These are phyloP conservation scores for Dicerorhinus sumatrensis DNA, from an alignment of 2,113 vertebrate species.

Conservation along the genomic window DNA sequence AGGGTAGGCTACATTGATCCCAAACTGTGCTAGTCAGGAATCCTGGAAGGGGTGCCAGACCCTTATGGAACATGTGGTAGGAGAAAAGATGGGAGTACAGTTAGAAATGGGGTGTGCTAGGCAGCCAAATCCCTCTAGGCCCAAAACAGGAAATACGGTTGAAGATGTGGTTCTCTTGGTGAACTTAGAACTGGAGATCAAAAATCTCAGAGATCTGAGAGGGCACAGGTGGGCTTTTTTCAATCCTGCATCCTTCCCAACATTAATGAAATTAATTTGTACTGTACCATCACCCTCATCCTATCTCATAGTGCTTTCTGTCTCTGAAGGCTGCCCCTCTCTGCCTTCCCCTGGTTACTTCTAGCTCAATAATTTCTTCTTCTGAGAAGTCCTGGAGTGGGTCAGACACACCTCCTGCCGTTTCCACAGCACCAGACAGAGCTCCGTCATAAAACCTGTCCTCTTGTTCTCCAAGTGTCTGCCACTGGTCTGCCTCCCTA, in stretches of 20 bases:
- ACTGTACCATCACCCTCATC: background rate
- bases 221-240: background rate
- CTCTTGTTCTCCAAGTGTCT: background rate
- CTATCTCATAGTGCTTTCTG: background rate
- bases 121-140: background rate
- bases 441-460: background rate
- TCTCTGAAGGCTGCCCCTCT: background rate
- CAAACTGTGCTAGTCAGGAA: constrained; percentile 1
- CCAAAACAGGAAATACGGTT: background rate
- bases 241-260: background rate
- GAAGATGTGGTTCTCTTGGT: background rate
- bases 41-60: background rate
- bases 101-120: background rate
- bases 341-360: background rate
- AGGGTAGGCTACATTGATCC: background rate
- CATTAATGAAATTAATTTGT: background rate
- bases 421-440: background rate
- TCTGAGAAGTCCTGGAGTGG: background rate
- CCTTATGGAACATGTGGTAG: background rate
- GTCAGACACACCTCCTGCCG: background rate
- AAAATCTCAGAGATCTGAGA: constrained; percentile 3
- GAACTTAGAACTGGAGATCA: background rate
- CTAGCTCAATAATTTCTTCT: background rate
- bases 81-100: background rate
- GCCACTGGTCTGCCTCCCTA: background rate